phyloP scores from a whole-genome alignment of 2,888 invertebrate species.

The Polyommatus icarus region DNA sequence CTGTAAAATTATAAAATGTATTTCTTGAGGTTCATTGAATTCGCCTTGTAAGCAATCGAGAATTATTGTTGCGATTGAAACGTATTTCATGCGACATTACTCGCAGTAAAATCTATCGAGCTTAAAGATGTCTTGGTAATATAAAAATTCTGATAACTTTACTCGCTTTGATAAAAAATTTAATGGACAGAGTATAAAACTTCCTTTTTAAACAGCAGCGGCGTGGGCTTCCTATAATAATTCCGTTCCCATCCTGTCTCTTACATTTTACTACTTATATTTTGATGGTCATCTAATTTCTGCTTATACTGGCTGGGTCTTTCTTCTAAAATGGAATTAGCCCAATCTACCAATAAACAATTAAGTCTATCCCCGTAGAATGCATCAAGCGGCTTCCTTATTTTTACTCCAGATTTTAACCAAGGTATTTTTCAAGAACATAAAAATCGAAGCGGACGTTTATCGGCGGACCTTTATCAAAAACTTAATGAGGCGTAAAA shows the following conservation, averaged over 20 bases:
- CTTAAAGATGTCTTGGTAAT: neutral
- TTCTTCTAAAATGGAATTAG: too few relatives aligned
- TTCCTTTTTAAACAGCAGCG: too few relatives aligned
- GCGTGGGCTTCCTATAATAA: too few relatives aligned
- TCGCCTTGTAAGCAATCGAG: neutral
- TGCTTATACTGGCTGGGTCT: too few relatives aligned
- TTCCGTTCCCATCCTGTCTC: too few relatives aligned
- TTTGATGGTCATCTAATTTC: too few relatives aligned
- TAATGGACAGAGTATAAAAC: too few relatives aligned
- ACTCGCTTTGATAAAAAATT: too few relatives aligned
- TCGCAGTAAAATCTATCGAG: neutral
- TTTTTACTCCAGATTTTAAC: neutral
- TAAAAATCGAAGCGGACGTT: neutral
- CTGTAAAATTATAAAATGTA: conserved; percentile 13
- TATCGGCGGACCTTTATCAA: neutral
- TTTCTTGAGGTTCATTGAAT: conserved; percentile 13
- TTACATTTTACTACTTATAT: too few relatives aligned
- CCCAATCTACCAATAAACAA: neutral
- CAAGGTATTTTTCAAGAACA: neutral
- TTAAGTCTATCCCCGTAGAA: neutral
- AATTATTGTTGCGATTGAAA: conserved; percentile 10
- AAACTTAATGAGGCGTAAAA: conserved; percentile 14
- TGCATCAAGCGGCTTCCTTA: neutral
- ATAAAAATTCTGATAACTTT: neutral
- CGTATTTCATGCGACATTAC: neutral